These are phyloP conservation scores for Leptocoma aspasia DNA, from an alignment of 2,113 vertebrate genomes.

Conservation along the genomic window DNA sequence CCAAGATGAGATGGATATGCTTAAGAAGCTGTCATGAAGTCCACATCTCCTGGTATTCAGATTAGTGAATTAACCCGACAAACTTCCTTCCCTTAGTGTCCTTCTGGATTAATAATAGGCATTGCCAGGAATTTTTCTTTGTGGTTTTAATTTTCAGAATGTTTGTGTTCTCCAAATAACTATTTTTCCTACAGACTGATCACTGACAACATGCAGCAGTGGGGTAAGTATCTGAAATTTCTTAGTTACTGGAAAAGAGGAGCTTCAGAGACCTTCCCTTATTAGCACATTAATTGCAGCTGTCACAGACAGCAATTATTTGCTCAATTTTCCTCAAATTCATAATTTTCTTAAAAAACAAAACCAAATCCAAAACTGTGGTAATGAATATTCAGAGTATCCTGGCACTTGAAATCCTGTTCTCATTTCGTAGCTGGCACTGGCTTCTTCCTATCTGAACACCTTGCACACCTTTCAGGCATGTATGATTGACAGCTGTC, in stretches of 20 bases:
- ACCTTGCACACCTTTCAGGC: conserved; percentile 9
- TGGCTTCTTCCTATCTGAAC: not conserved
- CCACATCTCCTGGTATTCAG: not conserved
- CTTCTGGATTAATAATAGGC: not conserved
- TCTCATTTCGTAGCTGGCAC: not conserved
- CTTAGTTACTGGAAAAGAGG: conserved; percentile 3
- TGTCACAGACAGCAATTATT: conserved; percentile 64
- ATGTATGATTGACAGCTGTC: conserved; percentile 37
- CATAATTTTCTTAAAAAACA: conserved; percentile 35
- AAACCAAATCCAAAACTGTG: not conserved
- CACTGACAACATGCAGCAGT: not conserved
- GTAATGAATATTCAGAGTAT: conserved; percentile 53
- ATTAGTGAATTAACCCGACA: not conserved
- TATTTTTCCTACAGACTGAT: not conserved
- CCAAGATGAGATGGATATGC: not conserved
- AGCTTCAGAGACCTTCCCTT: conserved; percentile 32
- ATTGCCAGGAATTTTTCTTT: not conserved
- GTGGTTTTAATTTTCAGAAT: not conserved
- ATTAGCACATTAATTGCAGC: conserved; percentile 65
- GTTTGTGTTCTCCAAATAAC: not conserved
- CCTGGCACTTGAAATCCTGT: conserved; percentile 14
- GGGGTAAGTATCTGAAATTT: not conserved
- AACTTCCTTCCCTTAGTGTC: not conserved
- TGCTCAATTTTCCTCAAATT: conserved; percentile 58
- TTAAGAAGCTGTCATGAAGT: not conserved